Evolutionary conservation across 2,888 invertebrate species (phyloP).

Genomic region (Meandrusa payeni): DNA sequence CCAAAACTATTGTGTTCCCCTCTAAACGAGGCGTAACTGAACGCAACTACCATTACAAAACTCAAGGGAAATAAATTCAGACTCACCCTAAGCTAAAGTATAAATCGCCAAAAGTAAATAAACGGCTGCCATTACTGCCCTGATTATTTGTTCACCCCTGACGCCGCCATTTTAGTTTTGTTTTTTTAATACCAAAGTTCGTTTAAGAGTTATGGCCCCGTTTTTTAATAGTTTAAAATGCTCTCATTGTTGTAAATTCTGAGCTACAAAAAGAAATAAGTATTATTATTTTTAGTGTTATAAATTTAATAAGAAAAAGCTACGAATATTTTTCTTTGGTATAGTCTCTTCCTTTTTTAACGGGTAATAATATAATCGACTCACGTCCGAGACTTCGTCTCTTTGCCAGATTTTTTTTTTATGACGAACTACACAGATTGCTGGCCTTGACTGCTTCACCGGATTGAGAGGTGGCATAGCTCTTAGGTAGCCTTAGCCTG

Average conservation of each 20-base stretch:
- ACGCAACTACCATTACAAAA: slow-evolving; percentile 58
- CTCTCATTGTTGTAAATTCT: slow-evolving; percentile 6
- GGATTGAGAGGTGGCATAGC: no score
- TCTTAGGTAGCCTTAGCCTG: no score
- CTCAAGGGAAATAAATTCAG: slow-evolving; percentile 54
- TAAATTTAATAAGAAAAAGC: no score
- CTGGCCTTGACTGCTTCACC: no score
- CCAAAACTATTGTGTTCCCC: slow-evolving; percentile 45
- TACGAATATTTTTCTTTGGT: no score
- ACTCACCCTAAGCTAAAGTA: slow-evolving; percentile 54
- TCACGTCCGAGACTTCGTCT: no score
- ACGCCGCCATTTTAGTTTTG: slow-evolving; percentile 66
- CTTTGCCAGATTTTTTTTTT: no score
- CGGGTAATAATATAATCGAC: no score
- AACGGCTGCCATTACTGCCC: slow-evolving; percentile 72
- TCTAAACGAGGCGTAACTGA: slow-evolving; percentile 72
- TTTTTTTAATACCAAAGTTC: slow-evolving; percentile 35
- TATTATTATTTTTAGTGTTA: no score
- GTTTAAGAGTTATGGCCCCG: slow-evolving; percentile 22
- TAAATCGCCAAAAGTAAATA: slow-evolving; percentile 78
- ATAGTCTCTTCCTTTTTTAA: no score
- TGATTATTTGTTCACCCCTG: slow-evolving; percentile 70
- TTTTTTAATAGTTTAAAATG: slow-evolving; percentile 17
- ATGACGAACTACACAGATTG: no score
- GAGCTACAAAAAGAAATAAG: slow-evolving; percentile 7